A percentile compares a stretch with the other conserved stretches of the same genome.
phyloP scores from a whole-genome alignment of 2,797 vertebrate species.

The Lagocephalus sceleratus region DNA sequence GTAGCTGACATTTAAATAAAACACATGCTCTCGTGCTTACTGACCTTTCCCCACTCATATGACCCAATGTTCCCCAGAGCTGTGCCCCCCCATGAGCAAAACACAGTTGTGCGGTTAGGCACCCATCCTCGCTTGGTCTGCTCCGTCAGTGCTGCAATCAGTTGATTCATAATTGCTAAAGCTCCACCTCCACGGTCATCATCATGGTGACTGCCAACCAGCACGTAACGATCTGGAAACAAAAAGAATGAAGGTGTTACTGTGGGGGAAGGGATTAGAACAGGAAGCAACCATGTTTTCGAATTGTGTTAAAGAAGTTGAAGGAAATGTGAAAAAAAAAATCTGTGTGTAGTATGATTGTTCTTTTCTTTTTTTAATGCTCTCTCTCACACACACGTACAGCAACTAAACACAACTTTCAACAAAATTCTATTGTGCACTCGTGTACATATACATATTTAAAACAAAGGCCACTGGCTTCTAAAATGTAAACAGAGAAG shows the following conservation, averaged over 20 bases:
- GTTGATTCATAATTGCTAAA: conserved; percentile 82
- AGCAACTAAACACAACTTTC: no score
- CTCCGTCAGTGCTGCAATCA: conserved; percentile 81
- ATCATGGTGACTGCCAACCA: conserved; percentile 85
- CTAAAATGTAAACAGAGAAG: no score
- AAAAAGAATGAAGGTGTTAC: neutral
- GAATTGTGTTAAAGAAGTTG: no score
- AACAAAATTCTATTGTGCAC: no score
- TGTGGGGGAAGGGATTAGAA: no score
- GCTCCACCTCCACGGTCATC: conserved; percentile 70
- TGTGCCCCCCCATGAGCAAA: conserved; percentile 90
- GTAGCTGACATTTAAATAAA: conserved; percentile 24
- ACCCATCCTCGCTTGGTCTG: conserved; percentile 83
- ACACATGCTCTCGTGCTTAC: conserved; percentile 39
- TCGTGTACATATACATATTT: no score
- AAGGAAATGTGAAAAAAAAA: no score
- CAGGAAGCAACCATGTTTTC: no score
- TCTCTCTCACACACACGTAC: no score
- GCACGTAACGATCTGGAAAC: conserved; percentile 83
- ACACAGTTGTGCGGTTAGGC: conserved; percentile 85
- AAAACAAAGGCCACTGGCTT: no score
- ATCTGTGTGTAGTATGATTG: no score
- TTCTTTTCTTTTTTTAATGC: no score
- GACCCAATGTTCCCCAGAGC: conserved; percentile 87
- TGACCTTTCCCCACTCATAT: conserved; percentile 94